phyloP scores from a whole-genome alignment of 2,113 vertebrate species.

The Tupaia chinensis region DNA sequence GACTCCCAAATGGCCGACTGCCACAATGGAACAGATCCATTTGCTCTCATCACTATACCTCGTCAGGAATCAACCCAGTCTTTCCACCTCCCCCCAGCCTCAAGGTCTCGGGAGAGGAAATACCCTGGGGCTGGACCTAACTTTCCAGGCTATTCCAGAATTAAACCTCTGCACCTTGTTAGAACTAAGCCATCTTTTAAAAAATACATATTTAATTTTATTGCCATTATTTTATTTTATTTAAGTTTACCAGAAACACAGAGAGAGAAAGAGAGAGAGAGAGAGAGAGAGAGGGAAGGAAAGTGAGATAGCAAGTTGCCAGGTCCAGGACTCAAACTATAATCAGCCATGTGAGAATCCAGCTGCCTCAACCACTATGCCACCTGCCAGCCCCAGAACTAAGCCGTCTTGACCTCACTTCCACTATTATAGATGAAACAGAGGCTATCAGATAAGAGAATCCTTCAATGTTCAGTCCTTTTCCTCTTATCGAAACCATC shows the following conservation, averaged over 20 bases:
- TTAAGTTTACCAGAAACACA: too few relatives aligned
- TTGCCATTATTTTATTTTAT: too few relatives aligned
- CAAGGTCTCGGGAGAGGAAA: not conserved
- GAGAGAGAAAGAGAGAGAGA: too few relatives aligned
- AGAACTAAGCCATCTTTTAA: not conserved
- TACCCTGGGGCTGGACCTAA: not conserved
- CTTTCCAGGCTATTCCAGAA: conserved; percentile 16
- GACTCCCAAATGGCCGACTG: too few relatives aligned
- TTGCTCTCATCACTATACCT: not conserved
- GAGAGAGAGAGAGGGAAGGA: too few relatives aligned
- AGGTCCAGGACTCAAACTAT: too few relatives aligned
- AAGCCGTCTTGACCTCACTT: not conserved
- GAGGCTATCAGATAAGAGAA: not conserved
- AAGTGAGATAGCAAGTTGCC: too few relatives aligned
- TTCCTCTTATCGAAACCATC: conserved; percentile 1
- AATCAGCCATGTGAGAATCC: too few relatives aligned
- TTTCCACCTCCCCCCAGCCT: not conserved
- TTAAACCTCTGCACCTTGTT: not conserved
- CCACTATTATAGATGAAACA: conserved; percentile 23
- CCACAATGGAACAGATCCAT: not conserved
- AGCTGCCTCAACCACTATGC: too few relatives aligned
- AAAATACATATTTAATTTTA: too few relatives aligned
- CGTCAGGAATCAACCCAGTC: not conserved
- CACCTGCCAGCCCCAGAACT: not conserved
- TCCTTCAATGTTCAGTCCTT: conserved; percentile 14